Evolutionary conservation across 1,140 invertebrate genomes (phyloP), one percentile per base, ranked within the genome.

Genomic region (Cepaea nemoralis): DNA sequence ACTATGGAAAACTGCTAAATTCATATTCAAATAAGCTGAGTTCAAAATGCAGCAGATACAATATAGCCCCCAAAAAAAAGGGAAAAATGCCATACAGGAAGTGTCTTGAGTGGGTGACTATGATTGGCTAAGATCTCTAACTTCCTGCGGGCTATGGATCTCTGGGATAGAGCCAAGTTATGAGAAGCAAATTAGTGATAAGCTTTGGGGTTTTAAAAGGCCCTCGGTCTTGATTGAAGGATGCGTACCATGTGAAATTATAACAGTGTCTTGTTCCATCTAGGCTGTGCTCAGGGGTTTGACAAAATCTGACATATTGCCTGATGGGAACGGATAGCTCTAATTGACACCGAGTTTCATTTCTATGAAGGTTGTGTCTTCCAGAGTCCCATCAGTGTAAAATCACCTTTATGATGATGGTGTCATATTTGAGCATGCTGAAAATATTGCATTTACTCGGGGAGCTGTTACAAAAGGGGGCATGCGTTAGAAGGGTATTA

Each of bases 101-200:
- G 69, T 70, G 69, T 70, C 69, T 40, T 70, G 69, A 70, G 69
- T 70, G 69, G 69, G 22, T 31, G 69, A 70, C 2, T 70, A 35
- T 70, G 69, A 70, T 70, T 70, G 69, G 69, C 69, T 70, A 70
- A 70, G 69, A 70, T 31, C 22, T 70, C 39, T 42, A 39, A 70
- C 69, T 70, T 70, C 69, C 69, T 70, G 69, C 69, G 69, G 69
- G 35, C 69, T 40, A 8, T 42, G 40, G 69, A 70, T 37, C 69
- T 70, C 35, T 70, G 37, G 66, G n/a, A 69, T n/a, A 69, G 66
- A 22, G 24, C 8, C 66, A 69, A 40, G 69, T 70, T 70, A 39
- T 70, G 69, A 70, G 69, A 42, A 70, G 69, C 69, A 70, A 70
- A 70, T 70, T 70, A 70, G 69, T 70, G 69, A 5, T 70, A 70